Evolutionary conservation across 2,888 invertebrate species (phyloP), one percentile per base, ranked within the genome.

Genomic region (Chelonus formosanus): DNA sequence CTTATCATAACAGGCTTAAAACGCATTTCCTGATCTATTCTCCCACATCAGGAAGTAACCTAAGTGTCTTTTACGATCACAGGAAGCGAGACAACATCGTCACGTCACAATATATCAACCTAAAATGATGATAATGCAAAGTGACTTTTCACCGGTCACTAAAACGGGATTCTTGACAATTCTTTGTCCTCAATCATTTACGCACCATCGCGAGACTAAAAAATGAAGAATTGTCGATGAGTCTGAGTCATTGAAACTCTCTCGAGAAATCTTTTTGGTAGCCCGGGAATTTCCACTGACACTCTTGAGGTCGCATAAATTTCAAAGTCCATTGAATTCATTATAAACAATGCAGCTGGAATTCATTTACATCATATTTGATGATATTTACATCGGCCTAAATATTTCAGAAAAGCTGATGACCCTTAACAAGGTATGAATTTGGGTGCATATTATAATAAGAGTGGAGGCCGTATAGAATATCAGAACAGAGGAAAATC

Each of bases 21-120:
- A 40, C 3, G 40, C 40, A 40, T 6, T 5, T 40, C 6, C 5
- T 40, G 40, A 20, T 20, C 20, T 53, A 43, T 31, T 43, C 20
- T 43, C n/a, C 10, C 52, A 57, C 45, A 52, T 60, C 50, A 60
- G 62, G 62, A 57, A 66, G 50, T 66, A 40, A n/a, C 56, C 62
- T 62, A 61, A 67, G 67, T 67, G 67, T 61, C 67, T 67, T 67
- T 67, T 57, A 36, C 62, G 62, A 67, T 67, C 62, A 44, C 62
- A 57, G 67, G 67, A 67, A 67, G 55, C 55, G 10, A 45, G 5
- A 45, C 44, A 35, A 34, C 34, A 20, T 4, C n/a, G 35, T 45
- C 34, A 20, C 4, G 20, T 36, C 44, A 32, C 20, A 43, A 44
- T 44, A 44, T 44, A n/a, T 48, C 31, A 36, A 48, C 10, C 32